phyloP scores from a whole-genome alignment of 2,113 vertebrate genomes.

The Urocitellus parryii region DNA sequence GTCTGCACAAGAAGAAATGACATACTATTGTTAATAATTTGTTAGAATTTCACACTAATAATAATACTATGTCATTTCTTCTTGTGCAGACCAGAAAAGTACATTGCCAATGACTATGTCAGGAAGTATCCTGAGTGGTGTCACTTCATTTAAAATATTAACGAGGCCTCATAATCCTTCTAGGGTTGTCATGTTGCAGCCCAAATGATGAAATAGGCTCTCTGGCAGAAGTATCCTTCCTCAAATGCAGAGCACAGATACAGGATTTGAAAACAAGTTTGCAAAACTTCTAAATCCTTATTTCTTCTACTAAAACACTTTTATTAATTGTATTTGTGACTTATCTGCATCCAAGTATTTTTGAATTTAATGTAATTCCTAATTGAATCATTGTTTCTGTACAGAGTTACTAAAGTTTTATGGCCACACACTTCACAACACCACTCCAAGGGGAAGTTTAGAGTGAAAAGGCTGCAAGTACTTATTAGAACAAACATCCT shows the following conservation, averaged over 20 bases:
- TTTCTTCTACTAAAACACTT: not conserved
- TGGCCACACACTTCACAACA: not conserved
- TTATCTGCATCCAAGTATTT: not conserved
- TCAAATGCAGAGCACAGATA: not conserved
- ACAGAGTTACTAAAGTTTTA: slow-evolving; percentile 38
- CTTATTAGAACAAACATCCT: not conserved
- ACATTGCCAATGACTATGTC: not conserved
- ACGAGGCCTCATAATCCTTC: not conserved
- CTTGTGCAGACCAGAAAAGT: not conserved
- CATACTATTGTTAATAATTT: too few species aligned
- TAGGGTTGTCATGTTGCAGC: not conserved
- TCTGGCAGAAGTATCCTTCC: not conserved
- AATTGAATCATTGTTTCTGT: not conserved
- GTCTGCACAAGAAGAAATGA: too few species aligned
- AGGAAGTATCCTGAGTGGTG: not conserved
- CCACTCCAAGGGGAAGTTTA: not conserved
- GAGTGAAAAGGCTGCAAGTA: not conserved
- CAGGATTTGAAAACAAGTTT: not conserved
- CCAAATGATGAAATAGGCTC: not conserved
- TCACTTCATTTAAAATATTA: not conserved
- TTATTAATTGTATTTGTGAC: not conserved
- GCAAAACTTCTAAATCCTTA: not conserved
- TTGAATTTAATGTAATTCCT: not conserved
- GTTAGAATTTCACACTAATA: not conserved
- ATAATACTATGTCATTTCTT: not conserved